Evolutionary conservation across 2,888 invertebrate genomes (phyloP).

Genomic region (Yponomeuta sedellus): DNA sequence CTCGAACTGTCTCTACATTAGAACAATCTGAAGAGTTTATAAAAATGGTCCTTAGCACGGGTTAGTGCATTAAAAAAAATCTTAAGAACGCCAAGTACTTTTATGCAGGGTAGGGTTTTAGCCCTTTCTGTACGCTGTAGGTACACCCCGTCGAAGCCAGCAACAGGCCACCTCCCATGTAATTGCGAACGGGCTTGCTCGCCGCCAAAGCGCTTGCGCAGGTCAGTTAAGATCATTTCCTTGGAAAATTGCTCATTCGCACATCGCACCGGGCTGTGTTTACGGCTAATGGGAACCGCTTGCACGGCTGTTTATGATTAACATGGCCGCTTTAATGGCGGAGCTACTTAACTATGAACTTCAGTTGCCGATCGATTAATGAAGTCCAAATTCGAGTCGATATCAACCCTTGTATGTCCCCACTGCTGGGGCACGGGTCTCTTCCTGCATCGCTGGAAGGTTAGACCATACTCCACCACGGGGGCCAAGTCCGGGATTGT

Average conservation of each 20-base stretch:
- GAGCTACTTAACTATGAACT: conserved; percentile 14
- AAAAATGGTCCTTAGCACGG: too few species aligned
- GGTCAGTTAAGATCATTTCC: conserved; percentile 43
- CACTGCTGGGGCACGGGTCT: too few species aligned
- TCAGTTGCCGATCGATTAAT: conserved; percentile 28
- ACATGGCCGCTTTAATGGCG: conserved; percentile 2
- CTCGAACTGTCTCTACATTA: too few species aligned
- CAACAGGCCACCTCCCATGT: conserved; percentile 15
- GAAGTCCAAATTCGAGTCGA: too few species aligned
- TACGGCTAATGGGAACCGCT: conserved; percentile 33
- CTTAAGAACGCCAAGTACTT: too few species aligned
- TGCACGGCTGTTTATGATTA: conserved; percentile 23
- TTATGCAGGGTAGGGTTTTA: too few species aligned
- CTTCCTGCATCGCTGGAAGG: too few species aligned
- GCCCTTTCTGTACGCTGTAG: neutral
- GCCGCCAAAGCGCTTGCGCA: conserved; percentile 28
- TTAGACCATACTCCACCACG: too few species aligned
- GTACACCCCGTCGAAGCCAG: conserved; percentile 22
- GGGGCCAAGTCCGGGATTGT: too few species aligned
- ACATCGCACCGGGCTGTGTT: conserved; percentile 27
- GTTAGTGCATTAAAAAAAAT: too few species aligned
- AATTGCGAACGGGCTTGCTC: conserved; percentile 19
- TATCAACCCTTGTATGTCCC: too few species aligned
- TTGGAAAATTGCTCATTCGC: conserved; percentile 49
- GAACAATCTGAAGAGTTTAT: too few species aligned